Evolutionary conservation across 2,797 vertebrate species (phyloP).

Genomic region (Taeniopygia guttata): DNA sequence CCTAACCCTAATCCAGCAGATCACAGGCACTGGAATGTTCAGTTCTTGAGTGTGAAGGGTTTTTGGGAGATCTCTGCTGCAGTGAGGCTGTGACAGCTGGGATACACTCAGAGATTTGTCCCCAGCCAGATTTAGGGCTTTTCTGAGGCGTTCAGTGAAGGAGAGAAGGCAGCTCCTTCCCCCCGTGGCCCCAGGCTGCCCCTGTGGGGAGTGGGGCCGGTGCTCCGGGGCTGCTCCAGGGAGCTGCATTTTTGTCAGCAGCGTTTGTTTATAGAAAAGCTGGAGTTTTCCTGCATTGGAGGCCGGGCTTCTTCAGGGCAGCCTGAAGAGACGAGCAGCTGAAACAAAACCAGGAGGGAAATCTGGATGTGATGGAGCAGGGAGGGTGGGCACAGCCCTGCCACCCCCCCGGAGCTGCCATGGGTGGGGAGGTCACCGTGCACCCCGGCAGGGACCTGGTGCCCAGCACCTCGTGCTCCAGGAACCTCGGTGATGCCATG

Average conservation of each 20-base stretch:
- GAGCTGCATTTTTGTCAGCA: not conserved
- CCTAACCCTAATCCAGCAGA: not conserved
- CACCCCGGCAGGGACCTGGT: not conserved
- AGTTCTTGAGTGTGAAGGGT: rapidly evolving
- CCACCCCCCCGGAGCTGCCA: rapidly evolving
- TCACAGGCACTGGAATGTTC: not conserved
- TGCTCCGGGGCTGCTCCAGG: not conserved
- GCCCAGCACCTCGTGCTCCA: not conserved
- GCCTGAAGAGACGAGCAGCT: not conserved
- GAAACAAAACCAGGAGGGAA: not conserved
- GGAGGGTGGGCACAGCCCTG: not conserved
- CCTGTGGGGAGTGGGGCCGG: not conserved
- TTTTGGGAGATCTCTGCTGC: not conserved
- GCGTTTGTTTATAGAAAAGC: not conserved
- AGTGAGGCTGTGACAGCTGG: not conserved
- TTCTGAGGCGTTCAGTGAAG: rapidly evolving
- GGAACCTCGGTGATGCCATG: not conserved
- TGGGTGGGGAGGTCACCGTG: not conserved
- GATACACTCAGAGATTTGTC: not conserved
- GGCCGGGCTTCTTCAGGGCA: not conserved
- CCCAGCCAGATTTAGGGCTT: not conserved
- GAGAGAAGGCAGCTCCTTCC: not conserved
- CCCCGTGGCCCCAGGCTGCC: not conserved
- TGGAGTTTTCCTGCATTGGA: not conserved
- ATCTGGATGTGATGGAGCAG: not conserved